Conservation (phyloP, 1,140 invertebrate genomes). For the Ganaspis sp. region DNA sequence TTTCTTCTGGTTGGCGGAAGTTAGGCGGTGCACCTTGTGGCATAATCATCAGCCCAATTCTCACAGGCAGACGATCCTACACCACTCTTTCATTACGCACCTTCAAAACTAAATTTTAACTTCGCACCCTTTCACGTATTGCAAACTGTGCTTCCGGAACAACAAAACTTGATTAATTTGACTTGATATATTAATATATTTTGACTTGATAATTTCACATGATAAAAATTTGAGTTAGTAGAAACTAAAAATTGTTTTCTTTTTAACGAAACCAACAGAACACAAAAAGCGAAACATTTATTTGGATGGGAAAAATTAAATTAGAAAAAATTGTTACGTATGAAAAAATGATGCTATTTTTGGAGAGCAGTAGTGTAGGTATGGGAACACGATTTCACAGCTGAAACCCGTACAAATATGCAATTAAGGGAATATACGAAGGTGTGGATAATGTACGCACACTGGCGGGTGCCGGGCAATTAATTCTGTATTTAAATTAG, state of each 20-base stretch:
- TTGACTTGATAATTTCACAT: too few species aligned
- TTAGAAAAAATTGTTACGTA: too few species aligned
- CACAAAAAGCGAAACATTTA: too few species aligned
- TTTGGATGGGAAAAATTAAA: too few species aligned
- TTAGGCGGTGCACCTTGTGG: slow-evolving; percentile 33
- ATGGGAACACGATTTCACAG: background rate
- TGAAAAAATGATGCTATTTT: background rate
- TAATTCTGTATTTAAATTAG: slow-evolving; percentile 64
- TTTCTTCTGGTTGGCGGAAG: slow-evolving; percentile 31
- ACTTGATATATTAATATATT: too few species aligned
- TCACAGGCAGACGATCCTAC: slow-evolving; percentile 26
- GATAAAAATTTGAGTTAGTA: too few species aligned
- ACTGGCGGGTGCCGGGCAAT: slow-evolving; percentile 48
- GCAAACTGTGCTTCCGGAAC: too few species aligned
- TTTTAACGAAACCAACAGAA: too few species aligned
- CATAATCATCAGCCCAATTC: slow-evolving; percentile 34
- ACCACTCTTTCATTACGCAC: background rate
- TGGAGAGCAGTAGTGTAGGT: background rate
- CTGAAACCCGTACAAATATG: background rate
- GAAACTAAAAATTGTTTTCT: too few species aligned
- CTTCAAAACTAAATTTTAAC: background rate
- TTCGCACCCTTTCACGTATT: background rate
- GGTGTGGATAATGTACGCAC: slow-evolving; percentile 42
- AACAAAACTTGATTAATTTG: too few species aligned
- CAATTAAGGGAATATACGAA: background rate